Conservation (phyloP, 2,888 invertebrate species). For the Tenthredo livida region DNA sequence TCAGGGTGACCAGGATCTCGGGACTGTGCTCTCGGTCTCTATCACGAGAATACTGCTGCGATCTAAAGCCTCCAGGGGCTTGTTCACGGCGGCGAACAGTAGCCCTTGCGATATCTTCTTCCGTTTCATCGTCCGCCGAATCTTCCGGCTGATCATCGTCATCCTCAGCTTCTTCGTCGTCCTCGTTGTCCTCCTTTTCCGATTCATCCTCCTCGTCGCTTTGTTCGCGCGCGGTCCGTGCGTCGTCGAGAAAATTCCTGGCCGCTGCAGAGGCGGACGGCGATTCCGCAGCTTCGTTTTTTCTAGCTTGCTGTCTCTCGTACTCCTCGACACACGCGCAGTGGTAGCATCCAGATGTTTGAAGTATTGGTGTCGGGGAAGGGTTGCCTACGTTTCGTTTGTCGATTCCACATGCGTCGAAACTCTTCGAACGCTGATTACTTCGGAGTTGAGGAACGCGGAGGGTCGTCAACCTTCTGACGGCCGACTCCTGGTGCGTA, state of each 20-base stretch:
- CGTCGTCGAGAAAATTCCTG: constrained; percentile 57
- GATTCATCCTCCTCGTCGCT: constrained; percentile 59
- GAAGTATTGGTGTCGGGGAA: constrained; percentile 83
- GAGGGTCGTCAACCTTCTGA: constrained; percentile 50
- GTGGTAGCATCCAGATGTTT: constrained; percentile 87
- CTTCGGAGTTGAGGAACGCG: constrained; percentile 74
- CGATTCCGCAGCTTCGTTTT: constrained; percentile 68
- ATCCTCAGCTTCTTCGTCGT: constrained; percentile 58
- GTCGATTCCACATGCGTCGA: constrained; percentile 74
- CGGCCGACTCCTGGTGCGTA: constrained; percentile 65
- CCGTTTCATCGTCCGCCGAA: constrained; percentile 78
- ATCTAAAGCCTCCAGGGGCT: constrained; percentile 58
- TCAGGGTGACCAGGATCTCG: constrained; percentile 58
- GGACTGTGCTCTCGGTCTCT: constrained; percentile 51
- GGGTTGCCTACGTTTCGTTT: constrained; percentile 58
- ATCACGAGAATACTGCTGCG: constrained; percentile 59
- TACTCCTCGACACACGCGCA: constrained; percentile 89
- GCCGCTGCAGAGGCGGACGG: constrained; percentile 63
- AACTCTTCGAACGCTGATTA: constrained; percentile 74
- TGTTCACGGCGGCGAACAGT: constrained; percentile 59
- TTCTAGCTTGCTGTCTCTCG: constrained; percentile 80
- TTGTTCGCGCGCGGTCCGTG: constrained; percentile 55
- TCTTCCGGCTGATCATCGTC: constrained; percentile 67
- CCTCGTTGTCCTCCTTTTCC: constrained; percentile 70
- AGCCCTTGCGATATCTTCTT: constrained; percentile 74